A percentile compares a stretch with the other conserved stretches of the same genome.
Evolutionary conservation across 2,113 vertebrate genomes (phyloP).

Genomic region (Scartelaos histophorus): DNA sequence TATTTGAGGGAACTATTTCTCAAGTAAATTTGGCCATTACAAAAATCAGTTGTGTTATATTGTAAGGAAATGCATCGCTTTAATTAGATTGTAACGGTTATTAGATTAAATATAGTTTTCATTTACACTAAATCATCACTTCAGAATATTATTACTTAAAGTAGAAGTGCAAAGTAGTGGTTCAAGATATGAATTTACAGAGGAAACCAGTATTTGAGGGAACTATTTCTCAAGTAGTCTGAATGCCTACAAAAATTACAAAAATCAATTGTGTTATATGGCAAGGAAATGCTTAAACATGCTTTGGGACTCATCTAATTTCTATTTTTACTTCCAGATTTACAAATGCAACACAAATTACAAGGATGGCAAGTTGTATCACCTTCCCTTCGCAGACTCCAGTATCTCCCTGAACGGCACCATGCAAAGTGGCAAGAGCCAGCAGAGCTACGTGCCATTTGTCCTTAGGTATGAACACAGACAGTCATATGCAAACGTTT

Average conservation of each 20-base stretch:
- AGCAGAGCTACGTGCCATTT: constrained; percentile 93
- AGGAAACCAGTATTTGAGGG: no score
- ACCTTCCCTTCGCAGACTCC: constrained; percentile 83
- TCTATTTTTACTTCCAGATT: constrained; percentile 66
- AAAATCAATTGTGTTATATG: background rate
- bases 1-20: no score
- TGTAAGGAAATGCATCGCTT: background rate
- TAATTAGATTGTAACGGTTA: background rate
- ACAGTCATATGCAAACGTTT: no score
- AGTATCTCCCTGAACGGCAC: constrained; percentile 87
- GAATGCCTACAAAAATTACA: no score
- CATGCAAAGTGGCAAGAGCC: constrained; percentile 87
- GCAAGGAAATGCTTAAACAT: no score
- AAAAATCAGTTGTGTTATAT: background rate
- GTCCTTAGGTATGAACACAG: constrained; percentile 78
- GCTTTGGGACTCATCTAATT: background rate
- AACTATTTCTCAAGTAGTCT: no score
- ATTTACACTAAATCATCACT: background rate
- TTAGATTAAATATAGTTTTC: background rate
- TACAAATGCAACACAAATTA: constrained; percentile 84
- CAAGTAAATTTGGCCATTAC: no score
- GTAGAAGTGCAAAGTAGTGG: no score
- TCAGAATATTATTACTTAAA: no score
- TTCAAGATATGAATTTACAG: no score
- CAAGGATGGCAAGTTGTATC: constrained; percentile 82